Base-by-base conservation (phyloP, 1,140 invertebrate genomes). In the Drosophila setifemur region DNA sequence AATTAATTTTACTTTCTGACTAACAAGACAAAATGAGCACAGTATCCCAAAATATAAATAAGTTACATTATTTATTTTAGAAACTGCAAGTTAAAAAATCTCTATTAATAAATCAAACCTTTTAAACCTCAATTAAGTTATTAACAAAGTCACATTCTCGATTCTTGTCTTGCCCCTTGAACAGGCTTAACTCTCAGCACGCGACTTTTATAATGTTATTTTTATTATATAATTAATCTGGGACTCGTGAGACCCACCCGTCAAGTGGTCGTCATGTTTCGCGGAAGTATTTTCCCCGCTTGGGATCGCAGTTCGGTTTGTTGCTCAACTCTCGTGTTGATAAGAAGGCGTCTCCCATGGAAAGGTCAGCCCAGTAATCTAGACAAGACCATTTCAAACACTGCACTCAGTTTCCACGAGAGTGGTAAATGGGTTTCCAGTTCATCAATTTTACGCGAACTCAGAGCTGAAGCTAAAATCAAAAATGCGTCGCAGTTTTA, bases 401-500 rank as follows among this genome's bases (percentile, higher is more conserved):
- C 26, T 19, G 21, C 23, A 25, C 23, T 50, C 28, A 48, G n/a
- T 37, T 37, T 37, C 16, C 42, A 33, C 4, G 44, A 16, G 37
- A 58, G 2, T 31, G 73, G 29, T 35, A 73, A 49, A 40, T 77
- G 52, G 58, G 14, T 55, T 50, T 49, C 11, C 48, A 67, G 48
- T 57, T 8, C 53, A 61, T 50, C 29, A 58, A 55, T 58, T 26
- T 40, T 37, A 8, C 9, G 12, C 35, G n/a, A 31, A 11, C 12
- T 3, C 48, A 8, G 35, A 18, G 29, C 28, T 6, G 29, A 25
- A 49, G 50, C 39, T 60, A 60, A 70, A 71, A 69, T 26, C 11
- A 69, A 73, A 73, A 73, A 64, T 79, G 75, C 75, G 75, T 70
- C 75, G 75, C 64, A 79, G 64, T 35, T 79, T 73, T 23, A 37